These are phyloP conservation scores for Epinotia brunnichana DNA, from an alignment of 2,888 invertebrate species.

Conservation along the genomic window DNA sequence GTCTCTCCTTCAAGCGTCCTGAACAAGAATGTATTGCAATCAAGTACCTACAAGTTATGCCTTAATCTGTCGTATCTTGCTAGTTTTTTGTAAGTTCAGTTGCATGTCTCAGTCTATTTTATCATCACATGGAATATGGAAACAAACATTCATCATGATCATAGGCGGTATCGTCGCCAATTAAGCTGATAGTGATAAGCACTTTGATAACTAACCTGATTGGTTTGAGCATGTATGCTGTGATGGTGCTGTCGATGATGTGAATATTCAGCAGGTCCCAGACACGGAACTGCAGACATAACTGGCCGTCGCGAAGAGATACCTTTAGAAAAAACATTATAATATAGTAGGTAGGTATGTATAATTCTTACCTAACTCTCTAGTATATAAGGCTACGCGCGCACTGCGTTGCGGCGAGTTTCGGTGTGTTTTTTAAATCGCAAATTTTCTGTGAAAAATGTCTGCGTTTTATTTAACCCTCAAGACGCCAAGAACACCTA, in stretches of 20 bases:
- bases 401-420: too few relatives aligned
- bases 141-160: conserved; percentile 23
- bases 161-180: neutral
- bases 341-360: too few relatives aligned
- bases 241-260: conserved; percentile 90
- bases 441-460: too few relatives aligned
- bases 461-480: too few relatives aligned
- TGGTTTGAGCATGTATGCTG: conserved; percentile 86
- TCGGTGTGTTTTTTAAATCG: too few relatives aligned
- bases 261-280: conserved; percentile 91
- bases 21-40: conserved; percentile 27
- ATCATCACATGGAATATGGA: conserved; percentile 30
- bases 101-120: conserved; percentile 34
- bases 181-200: neutral
- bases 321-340: conserved; percentile 77
- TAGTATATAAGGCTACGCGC: too few relatives aligned
- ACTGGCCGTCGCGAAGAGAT: conserved; percentile 89
- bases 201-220: conserved; percentile 61
- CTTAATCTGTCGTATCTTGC: neutral
- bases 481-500: too few relatives aligned
- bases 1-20: conserved; percentile 88
- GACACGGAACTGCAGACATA: conserved; percentile 91
- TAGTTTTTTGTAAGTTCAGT: conserved; percentile 13
- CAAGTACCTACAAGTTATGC: neutral
- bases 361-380: neutral